Conservation (phyloP, 2,888 invertebrate genomes). For the Protodeltote pygarga region DNA sequence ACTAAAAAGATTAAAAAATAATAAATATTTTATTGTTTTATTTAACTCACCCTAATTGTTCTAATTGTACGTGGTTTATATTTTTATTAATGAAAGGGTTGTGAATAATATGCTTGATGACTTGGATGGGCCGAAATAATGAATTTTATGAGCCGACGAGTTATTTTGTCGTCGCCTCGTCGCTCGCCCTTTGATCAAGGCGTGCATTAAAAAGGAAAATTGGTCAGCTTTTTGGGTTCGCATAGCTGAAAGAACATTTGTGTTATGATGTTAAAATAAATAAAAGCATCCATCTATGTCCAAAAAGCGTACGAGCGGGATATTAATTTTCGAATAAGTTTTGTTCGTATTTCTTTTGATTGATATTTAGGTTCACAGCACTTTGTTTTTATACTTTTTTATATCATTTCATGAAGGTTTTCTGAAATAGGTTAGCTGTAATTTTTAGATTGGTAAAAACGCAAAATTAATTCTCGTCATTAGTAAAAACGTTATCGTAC, state of each 20-base stretch:
- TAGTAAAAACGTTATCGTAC: no score
- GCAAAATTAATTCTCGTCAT: no score
- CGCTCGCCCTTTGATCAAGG: constrained; percentile 76
- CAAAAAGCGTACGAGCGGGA: constrained; percentile 18
- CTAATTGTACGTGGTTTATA: constrained; percentile 11
- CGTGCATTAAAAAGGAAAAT: constrained; percentile 78
- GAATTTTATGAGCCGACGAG: constrained; percentile 69
- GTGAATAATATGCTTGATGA: constrained; percentile 43
- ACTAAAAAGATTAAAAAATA: not conserved
- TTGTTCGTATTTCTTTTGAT: not conserved
- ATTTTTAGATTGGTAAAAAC: no score
- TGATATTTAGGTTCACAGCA: no score
- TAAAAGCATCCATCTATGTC: constrained; percentile 25
- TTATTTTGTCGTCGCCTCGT: constrained; percentile 67
- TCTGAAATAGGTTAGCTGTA: no score
- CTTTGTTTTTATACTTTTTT: no score
- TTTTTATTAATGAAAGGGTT: constrained; percentile 40
- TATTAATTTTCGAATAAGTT: constrained; percentile 11
- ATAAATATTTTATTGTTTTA: not conserved
- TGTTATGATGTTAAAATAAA: constrained; percentile 44
- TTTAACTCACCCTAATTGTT: not conserved
- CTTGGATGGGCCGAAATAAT: constrained; percentile 60
- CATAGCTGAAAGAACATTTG: constrained; percentile 60
- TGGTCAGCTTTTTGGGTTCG: constrained; percentile 70
- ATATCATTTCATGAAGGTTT: no score